phyloP scores from a whole-genome alignment of 2,797 vertebrate species.

The Anniella stebbinsi region DNA sequence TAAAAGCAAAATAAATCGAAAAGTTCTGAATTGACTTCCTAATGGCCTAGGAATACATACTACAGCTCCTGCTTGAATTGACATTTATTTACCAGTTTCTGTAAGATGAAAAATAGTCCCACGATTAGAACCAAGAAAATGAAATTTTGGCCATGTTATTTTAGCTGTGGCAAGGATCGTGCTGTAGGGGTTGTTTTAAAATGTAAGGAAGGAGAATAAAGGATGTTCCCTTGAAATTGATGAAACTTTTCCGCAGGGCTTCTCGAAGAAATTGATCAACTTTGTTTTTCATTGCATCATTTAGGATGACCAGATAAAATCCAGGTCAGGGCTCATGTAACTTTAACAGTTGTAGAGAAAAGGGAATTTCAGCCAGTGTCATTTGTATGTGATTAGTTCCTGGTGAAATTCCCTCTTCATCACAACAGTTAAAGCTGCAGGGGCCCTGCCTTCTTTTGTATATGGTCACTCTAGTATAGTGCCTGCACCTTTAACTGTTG shows the following conservation, averaged over 20 bases:
- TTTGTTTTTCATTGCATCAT: constrained; percentile 40
- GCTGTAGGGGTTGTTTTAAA: constrained; percentile 62
- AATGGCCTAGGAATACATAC: constrained; percentile 61
- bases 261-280: constrained; percentile 21
- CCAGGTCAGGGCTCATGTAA: too few relatives aligned
- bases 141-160: constrained; percentile 65
- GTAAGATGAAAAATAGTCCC: constrained; percentile 53
- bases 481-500: too few relatives aligned
- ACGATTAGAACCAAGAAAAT: constrained; percentile 68
- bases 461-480: too few relatives aligned
- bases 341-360: too few relatives aligned
- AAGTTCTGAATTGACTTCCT: constrained; percentile 60
- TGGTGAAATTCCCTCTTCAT: too few relatives aligned
- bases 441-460: too few relatives aligned
- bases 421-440: too few relatives aligned
- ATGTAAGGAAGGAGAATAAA: constrained; percentile 23
- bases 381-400: too few relatives aligned
- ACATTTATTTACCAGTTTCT: constrained; percentile 72
- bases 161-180: constrained; percentile 27
- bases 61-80: constrained; percentile 59
- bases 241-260: constrained; percentile 28
- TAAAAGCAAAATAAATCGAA: constrained; percentile 72
- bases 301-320: too few relatives aligned
- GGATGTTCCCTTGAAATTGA: constrained; percentile 6
- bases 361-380: too few relatives aligned